Percentiles rank a stretch among this genome's conserved stretches.
Evolutionary conservation across 2,888 invertebrate genomes (phyloP).

Genomic region (Cenopis cana): DNA sequence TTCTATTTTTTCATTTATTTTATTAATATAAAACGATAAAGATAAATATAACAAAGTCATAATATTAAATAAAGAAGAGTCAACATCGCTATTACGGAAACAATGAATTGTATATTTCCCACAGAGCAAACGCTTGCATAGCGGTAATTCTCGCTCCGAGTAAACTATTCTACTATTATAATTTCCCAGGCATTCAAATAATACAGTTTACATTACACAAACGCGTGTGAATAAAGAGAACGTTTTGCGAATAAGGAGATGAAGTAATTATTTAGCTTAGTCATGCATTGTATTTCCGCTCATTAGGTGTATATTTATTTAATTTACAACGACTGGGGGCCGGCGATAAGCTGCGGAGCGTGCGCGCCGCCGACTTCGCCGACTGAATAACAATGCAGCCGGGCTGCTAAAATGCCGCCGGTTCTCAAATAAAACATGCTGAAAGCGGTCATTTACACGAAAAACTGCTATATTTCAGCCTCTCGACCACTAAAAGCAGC

Average conservation of each 20-base stretch:
- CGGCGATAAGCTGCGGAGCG: conserved; percentile 81
- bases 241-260: conserved; percentile 62
- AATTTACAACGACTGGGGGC: conserved; percentile 83
- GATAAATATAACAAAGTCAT: not conserved
- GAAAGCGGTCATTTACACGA: conserved; percentile 9
- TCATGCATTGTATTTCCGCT: conserved; percentile 83
- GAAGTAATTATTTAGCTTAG: conserved; percentile 81
- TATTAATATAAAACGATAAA: too few relatives aligned
- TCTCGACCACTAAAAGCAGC: conserved; percentile 49
- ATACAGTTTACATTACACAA: conserved; percentile 39
- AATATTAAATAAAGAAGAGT: not conserved
- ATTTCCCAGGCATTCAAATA: conserved; percentile 32
- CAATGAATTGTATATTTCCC: conserved; percentile 5
- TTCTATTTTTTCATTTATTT: too few relatives aligned
- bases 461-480: conserved; percentile 24
- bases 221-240: conserved; percentile 51
- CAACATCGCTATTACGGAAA: not conserved
- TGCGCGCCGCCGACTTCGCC: conserved; percentile 74
- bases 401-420: conserved; percentile 72
- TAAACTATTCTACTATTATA: conserved; percentile 35
- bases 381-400: conserved; percentile 82
- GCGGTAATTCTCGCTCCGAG: conserved; percentile 21
- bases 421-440: conserved; percentile 32
- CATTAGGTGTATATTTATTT: conserved; percentile 85
- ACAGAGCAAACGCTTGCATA: conserved; percentile 12